A percentile compares a stretch with the other conserved stretches of the same genome.
Conservation (phyloP, 2,888 invertebrate genomes). For the Trissolcus brochymenae region DNA sequence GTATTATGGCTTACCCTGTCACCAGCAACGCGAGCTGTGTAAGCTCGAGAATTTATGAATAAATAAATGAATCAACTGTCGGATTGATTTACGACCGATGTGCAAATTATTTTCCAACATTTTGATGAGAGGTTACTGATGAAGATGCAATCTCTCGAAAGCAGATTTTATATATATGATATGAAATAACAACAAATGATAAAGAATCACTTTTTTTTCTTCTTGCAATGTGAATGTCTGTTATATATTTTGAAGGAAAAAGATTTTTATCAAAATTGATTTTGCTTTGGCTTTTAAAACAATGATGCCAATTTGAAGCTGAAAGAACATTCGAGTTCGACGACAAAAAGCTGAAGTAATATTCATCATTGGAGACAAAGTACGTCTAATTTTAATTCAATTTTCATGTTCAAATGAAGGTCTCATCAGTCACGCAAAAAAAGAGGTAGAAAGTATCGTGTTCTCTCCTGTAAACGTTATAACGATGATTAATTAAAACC, state of each 20-base stretch:
- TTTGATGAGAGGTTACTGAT: no score
- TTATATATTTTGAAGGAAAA: no score
- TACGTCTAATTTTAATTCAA: constrained; percentile 13
- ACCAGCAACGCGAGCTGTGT: constrained; percentile 4
- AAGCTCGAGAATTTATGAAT: constrained; percentile 14
- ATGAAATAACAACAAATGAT: no score
- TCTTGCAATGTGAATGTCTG: no score
- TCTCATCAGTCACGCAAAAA: not conserved
- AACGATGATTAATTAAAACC: constrained; percentile 40
- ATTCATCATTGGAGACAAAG: constrained; percentile 7
- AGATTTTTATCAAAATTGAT: no score
- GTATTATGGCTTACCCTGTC: constrained; percentile 10
- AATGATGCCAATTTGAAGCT: no score
- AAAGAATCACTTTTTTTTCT: no score
- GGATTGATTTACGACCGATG: constrained; percentile 4
- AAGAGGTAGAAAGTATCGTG: constrained; percentile 5
- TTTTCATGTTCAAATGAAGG: constrained; percentile 10
- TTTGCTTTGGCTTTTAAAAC: no score
- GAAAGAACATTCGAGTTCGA: no score
- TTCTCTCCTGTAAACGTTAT: constrained; percentile 8
- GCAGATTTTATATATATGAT: not conserved
- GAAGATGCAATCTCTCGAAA: no score
- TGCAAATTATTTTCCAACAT: not conserved
- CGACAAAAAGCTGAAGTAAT: no score
- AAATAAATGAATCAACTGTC: constrained; percentile 3